These are phyloP conservation scores for Oikopleura vanhoeffeni DNA, from an alignment of 23 tunicate genomes.

Conservation along the genomic window DNA sequence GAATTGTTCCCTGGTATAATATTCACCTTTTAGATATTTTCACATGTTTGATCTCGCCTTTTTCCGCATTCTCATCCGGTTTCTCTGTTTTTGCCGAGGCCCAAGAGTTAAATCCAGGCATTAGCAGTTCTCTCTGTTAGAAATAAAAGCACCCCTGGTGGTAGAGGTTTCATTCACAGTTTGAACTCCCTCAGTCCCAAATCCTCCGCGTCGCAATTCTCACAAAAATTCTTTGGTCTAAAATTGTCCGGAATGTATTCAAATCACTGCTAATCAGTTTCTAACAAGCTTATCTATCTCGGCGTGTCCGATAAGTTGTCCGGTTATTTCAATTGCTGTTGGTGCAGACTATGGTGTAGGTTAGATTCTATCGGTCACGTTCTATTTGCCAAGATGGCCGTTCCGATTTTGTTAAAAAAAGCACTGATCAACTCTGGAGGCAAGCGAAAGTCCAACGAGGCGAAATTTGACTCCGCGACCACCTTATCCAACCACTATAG, in stretches of 20 bases:
- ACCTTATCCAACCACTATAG: background rate
- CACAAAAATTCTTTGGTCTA: no score
- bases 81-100: background rate
- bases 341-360: constrained; percentile 6
- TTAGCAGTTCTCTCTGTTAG: background rate
- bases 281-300: background rate
- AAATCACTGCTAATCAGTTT: background rate
- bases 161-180: background rate
- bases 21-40: background rate
- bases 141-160: background rate
- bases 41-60: no score
- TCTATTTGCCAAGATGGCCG: background rate
- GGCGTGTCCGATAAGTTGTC: constrained; percentile 1
- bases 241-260: no score
- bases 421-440: constrained; percentile 2
- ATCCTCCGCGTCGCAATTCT: no score
- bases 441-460: background rate
- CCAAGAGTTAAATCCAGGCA: background rate
- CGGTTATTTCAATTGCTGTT: background rate
- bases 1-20: no score
- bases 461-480: background rate
- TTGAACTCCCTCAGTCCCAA: no score
- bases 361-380: constrained; percentile 3
- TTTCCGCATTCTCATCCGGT: background rate
- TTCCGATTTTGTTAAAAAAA: background rate